Percentiles rank a stretch among this genome's conserved stretches.
These are phyloP conservation scores for Oligia strigilis DNA, from an alignment of 2,888 invertebrate species.

Conservation along the genomic window DNA sequence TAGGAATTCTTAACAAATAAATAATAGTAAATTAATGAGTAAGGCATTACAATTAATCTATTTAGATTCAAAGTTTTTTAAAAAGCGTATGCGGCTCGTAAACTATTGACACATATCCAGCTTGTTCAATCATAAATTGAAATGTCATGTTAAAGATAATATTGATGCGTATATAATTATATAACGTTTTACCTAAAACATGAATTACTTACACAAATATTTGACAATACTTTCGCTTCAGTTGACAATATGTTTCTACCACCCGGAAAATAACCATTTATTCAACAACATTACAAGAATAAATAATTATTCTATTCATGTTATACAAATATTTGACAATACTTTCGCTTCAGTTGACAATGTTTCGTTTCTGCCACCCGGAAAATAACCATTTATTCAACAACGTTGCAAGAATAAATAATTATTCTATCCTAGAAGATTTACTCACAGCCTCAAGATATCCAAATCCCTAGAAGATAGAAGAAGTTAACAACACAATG, in stretches of 20 bases:
- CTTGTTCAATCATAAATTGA: neutral
- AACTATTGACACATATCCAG: neutral
- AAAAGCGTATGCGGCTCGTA: neutral
- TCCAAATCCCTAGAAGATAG: conserved; percentile 31
- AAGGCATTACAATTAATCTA: too few species aligned
- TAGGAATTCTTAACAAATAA: neutral
- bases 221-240: conserved; percentile 27
- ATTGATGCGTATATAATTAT: neutral
- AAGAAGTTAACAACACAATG: conserved; percentile 29
- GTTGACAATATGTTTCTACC: neutral
- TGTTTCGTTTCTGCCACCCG: neutral
- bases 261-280: neutral
- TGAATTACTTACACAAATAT: neutral
- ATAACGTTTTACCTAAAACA: neutral
- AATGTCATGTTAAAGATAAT: neutral
- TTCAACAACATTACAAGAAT: neutral
- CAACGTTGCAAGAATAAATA: neutral
- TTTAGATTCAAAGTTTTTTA: neutral
- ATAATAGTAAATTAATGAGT: neutral
- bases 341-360: conserved; percentile 21
- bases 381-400: neutral
- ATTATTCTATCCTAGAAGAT: conserved; percentile 20
- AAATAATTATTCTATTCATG: neutral
- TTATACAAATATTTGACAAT: neutral
- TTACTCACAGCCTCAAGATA: conserved; percentile 32